Base-by-base conservation (phyloP, 2,113 vertebrate genomes). In the Cryptotis parvus region DNA sequence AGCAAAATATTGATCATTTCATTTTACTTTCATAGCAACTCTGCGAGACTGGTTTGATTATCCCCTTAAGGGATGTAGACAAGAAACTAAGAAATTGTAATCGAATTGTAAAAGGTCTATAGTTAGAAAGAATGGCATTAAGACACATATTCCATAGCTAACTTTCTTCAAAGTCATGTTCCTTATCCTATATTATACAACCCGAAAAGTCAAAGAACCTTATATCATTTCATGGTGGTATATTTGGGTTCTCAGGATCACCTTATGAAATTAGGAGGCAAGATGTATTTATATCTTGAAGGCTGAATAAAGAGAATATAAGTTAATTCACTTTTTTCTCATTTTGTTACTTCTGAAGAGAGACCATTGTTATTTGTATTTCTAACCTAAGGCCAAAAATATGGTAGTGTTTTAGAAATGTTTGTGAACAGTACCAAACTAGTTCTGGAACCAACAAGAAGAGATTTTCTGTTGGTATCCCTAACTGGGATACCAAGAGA, bases 141-240 rank as follows among this genome's bases (percentile, higher is more conserved):
- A 70, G 45, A 86, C 22, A 85, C 27, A 94, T n/a, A 94, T 93
- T 27, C 3, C 68, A 90, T 37, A 12, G 69, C 49, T 90, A 14
- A 49, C 87, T 20, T 92, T 90, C 84, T 89, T 75, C 63, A 63
- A 85, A 89, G 35, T 7, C 41, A 24, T 31, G 27, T 29, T 92
- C 39, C 68, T 79, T 39, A n/a, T 41, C 26, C 45, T 39, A 33
- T 55, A 85, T 66, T 91, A 85, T 8, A 33, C 5, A 75, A 12
- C 4, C 41, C 11, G 33, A 77, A 86, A 90, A 84, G 70, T 45
- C 33, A 52, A 11, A 31, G 4, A 79, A 33, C 65, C 2, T 6
- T 37, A 18, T 15, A 58, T 20, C 24, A 58, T 7, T 58, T 58
- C 55, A 58, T 16, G 1, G 90, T 55, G 43, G 75, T 91, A 76